Evolutionary conservation across 2,888 invertebrate species (phyloP).

Genomic region (Brachypalpus laphriformis): DNA sequence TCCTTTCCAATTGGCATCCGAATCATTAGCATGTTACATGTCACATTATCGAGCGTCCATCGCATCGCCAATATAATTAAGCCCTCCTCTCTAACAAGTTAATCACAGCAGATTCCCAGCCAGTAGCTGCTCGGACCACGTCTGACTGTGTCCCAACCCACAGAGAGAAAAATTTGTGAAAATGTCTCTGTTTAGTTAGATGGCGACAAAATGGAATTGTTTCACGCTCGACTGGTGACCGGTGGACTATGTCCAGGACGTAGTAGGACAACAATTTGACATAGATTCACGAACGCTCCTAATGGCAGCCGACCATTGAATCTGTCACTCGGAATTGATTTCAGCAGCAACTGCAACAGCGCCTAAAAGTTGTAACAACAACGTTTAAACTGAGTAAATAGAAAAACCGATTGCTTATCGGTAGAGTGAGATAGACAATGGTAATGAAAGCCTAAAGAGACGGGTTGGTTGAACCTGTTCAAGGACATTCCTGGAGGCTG

Average conservation of each 20-base stretch:
- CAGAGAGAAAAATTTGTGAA: slow-evolving; percentile 3
- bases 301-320: slow-evolving; percentile 51
- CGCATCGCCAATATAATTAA: slow-evolving; percentile 64
- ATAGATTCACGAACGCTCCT: slow-evolving; percentile 58
- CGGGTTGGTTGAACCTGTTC: slow-evolving; percentile 48
- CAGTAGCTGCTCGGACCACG: not conserved
- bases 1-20: slow-evolving; percentile 45
- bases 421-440: not conserved
- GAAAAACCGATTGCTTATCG: slow-evolving; percentile 48
- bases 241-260: slow-evolving; percentile 12
- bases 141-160: not conserved
- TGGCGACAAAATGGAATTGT: slow-evolving; percentile 68
- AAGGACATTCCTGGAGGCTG: slow-evolving; percentile 53
- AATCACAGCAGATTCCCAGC: slow-evolving; percentile 51
- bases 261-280: slow-evolving; percentile 62
- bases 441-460: slow-evolving; percentile 47
- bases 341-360: slow-evolving; percentile 51
- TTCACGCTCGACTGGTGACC: slow-evolving; percentile 57
- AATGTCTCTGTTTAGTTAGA: slow-evolving; percentile 62
- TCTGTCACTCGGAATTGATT: slow-evolving; percentile 74
- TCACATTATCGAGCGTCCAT: slow-evolving; percentile 67
- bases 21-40: slow-evolving; percentile 73
- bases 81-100: slow-evolving; percentile 70
- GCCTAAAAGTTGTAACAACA: slow-evolving; percentile 65
- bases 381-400: slow-evolving; percentile 59